Base-by-base conservation (phyloP, 2,113 vertebrate species). In the Engraulis encrasicolus region DNA sequence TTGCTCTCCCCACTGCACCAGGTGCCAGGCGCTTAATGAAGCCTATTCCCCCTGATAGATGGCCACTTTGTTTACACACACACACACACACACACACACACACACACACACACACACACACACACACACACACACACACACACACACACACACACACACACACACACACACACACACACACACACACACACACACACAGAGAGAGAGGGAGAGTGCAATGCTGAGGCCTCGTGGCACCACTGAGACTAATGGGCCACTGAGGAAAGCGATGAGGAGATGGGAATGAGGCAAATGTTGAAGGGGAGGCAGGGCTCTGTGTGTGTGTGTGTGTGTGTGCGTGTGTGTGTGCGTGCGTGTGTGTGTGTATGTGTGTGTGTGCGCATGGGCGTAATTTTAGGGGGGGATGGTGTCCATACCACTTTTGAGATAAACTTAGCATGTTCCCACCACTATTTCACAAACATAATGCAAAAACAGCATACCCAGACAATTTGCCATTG, bases 21-120 rank as follows among this genome's bases (percentile, higher is more conserved):
- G 90, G 89, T 91, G 92, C 89, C 91, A 92, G 90, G 86, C 87
- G 86, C 91, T 91, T 93, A 94, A 94, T 95, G 93, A 92, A 87
- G 89, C 92, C 91, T 91, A 89, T 88, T 92, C 87, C 61, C 81
- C 84, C 86, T 94, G 93, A 94, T 93, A 85, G 90, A 93, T 93
- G 90, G 88, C 84, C 23, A 61, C 91, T 74, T 14, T 31, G 83
- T 79, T 31, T 66, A 82, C 81, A 81, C 54, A 23, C n/a, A 38
- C n/a, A 48, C 82, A 14, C 79, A 23, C n/a, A 82, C 81, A 81
- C 54, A 23, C n/a, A 38, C n/a, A 48, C 82, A 14, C 79, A 23
- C n/a, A 82, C 81, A 81, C 54, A 23, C n/a, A 38, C n/a, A 48
- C 82, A 14, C 79, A 23, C n/a, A 82, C 81, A 81, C 54, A 23